Conservation (phyloP, 2,797 vertebrate species). For the Eulemur rubriventer region DNA sequence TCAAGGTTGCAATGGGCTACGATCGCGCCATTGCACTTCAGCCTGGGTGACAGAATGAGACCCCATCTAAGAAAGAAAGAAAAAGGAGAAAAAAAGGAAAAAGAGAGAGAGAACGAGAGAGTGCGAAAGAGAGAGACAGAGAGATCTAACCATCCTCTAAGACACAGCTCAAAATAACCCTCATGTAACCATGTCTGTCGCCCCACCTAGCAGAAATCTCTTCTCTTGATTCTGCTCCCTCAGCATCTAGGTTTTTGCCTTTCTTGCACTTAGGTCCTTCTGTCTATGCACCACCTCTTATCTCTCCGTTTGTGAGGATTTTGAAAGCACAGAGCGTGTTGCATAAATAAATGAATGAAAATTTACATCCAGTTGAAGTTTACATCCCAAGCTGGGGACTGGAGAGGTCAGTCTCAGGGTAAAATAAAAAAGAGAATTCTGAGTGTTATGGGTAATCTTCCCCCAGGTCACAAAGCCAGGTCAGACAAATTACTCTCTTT, state of each 20-base stretch:
- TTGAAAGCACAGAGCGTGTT: neutral
- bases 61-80: neutral
- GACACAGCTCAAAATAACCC: neutral
- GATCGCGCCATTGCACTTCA: neutral
- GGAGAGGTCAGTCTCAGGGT: neutral
- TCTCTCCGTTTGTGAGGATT: neutral
- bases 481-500: slow-evolving; percentile 12
- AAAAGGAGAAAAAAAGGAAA: too few relatives aligned
- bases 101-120: neutral
- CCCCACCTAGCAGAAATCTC: neutral
- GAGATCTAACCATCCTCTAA: neutral
- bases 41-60: neutral
- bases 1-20: neutral
- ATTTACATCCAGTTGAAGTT: slow-evolving; percentile 34
- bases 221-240: neutral
- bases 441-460: neutral
- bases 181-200: neutral
- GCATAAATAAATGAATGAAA: neutral
- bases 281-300: neutral
- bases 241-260: neutral
- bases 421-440: neutral
- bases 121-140: too few relatives aligned
- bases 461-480: slow-evolving; percentile 13
- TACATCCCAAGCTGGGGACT: neutral
- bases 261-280: neutral